phyloP scores from a whole-genome alignment of 1,140 invertebrate genomes.

The Drosophila lacteicornis region DNA sequence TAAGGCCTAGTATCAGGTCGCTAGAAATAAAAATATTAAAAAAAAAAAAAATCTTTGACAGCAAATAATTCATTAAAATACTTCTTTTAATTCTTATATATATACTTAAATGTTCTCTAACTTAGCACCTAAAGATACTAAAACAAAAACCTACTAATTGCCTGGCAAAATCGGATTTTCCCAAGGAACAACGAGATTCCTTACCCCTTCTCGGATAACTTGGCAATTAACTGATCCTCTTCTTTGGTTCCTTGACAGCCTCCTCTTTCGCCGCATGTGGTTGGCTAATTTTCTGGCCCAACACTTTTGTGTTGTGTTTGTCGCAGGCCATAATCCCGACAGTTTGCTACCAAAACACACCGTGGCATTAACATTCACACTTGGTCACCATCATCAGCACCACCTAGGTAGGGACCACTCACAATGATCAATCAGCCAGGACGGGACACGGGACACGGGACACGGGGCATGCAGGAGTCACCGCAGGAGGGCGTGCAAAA shows the following conservation, averaged over 20 bases:
- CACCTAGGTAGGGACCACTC: slow-evolving; percentile 36
- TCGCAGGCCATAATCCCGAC: slow-evolving; percentile 58
- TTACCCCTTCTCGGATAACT: slow-evolving; percentile 16
- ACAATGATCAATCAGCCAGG: slow-evolving; percentile 78
- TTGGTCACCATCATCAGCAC: slow-evolving; percentile 14
- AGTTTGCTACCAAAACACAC: slow-evolving; percentile 78
- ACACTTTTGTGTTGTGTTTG: slow-evolving; percentile 43
- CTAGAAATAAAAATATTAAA: not conserved
- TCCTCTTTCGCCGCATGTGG: slow-evolving; percentile 62
- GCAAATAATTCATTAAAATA: too few relatives aligned
- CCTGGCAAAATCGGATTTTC: not conserved
- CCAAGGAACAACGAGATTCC: not conserved
- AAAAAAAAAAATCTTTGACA: not conserved
- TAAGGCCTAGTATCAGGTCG: not conserved
- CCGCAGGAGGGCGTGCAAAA: slow-evolving; percentile 81
- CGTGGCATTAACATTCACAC: slow-evolving; percentile 44
- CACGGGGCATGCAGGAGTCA: slow-evolving; percentile 34
- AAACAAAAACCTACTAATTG: slow-evolving; percentile 5
- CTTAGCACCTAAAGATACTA: too few relatives aligned
- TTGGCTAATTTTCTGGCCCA: slow-evolving; percentile 58
- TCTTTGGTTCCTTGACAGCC: slow-evolving; percentile 16
- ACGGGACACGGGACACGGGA: slow-evolving; percentile 25
- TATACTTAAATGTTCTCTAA: too few relatives aligned
- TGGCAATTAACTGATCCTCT: slow-evolving; percentile 63
- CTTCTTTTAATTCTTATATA: too few relatives aligned